Percentiles rank a stretch among this genome's conserved stretches.
Evolutionary conservation across 2,797 vertebrate species (phyloP).

Genomic region (Siniperca undulata): DNA sequence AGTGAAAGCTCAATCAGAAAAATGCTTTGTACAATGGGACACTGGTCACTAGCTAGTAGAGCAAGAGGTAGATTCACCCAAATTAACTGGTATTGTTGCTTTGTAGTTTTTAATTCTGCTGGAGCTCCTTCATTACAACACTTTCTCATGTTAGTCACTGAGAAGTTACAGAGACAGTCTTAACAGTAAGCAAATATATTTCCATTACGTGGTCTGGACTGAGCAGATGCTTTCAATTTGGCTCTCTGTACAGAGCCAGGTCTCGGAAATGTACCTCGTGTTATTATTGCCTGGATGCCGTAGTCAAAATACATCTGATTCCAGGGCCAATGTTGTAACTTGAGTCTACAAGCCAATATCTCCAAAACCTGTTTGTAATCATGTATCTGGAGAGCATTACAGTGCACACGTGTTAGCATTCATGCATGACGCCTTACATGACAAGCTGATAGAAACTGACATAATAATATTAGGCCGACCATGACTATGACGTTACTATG

Average conservation of each 20-base stretch:
- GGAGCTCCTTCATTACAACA: constrained; percentile 23
- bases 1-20: not conserved
- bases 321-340: constrained; percentile 61
- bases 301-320: constrained; percentile 73
- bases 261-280: constrained; percentile 75
- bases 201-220: constrained; percentile 76
- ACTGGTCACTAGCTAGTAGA: not conserved
- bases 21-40: not conserved
- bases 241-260: constrained; percentile 60
- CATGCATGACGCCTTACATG: constrained; percentile 58
- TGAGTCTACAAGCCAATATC: constrained; percentile 48
- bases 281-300: constrained; percentile 75
- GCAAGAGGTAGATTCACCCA: not conserved
- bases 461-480: constrained; percentile 25
- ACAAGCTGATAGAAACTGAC: constrained; percentile 49
- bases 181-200: constrained; percentile 57
- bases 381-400: constrained; percentile 46
- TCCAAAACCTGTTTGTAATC: constrained; percentile 68
- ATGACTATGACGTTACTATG: constrained; percentile 36
- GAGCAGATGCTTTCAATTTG: constrained; percentile 82
- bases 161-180: constrained; percentile 60
- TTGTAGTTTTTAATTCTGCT: constrained; percentile 19
- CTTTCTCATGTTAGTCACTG: constrained; percentile 32
- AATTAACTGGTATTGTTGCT: constrained; percentile 24
- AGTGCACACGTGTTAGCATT: constrained; percentile 55